phyloP scores from a whole-genome alignment of 2,888 invertebrate genomes.

The Syritta pipiens region DNA sequence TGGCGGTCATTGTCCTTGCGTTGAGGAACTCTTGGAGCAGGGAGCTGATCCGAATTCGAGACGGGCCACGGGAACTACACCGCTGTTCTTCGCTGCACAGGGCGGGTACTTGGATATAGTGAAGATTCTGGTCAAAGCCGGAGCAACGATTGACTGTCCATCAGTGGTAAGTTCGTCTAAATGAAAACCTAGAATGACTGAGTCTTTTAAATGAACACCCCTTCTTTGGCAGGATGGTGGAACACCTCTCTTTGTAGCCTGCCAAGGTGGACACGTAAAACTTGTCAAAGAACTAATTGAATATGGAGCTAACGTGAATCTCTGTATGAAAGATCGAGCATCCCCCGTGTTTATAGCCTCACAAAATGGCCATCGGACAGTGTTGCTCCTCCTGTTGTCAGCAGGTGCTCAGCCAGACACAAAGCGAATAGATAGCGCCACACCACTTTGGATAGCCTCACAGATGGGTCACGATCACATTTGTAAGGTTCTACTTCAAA shows the following conservation, averaged over 20 bases:
- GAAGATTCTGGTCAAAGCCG: constrained; percentile 87
- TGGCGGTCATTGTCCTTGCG: constrained; percentile 93
- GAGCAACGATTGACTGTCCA: constrained; percentile 88
- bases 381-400: constrained; percentile 85
- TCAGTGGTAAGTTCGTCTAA: constrained; percentile 85
- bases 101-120: constrained; percentile 93
- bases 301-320: constrained; percentile 89
- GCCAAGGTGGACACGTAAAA: constrained; percentile 94
- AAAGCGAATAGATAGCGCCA: constrained; percentile 90
- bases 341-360: constrained; percentile 95
- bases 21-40: constrained; percentile 91
- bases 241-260: constrained; percentile 93
- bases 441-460: constrained; percentile 95
- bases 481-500: constrained; percentile 87
- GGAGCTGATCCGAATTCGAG: constrained; percentile 93
- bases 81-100: constrained; percentile 96
- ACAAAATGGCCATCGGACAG: constrained; percentile 94
- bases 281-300: constrained; percentile 91
- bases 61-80: constrained; percentile 94
- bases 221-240: constrained; percentile 91
- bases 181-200: background rate
- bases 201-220: background rate
- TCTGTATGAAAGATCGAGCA: constrained; percentile 94
- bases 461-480: constrained; percentile 96
- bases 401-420: constrained; percentile 87